Conservation (phyloP, 35 echinoderm and acorn worm genomes). For the Apostichopus parvimensis region DNA sequence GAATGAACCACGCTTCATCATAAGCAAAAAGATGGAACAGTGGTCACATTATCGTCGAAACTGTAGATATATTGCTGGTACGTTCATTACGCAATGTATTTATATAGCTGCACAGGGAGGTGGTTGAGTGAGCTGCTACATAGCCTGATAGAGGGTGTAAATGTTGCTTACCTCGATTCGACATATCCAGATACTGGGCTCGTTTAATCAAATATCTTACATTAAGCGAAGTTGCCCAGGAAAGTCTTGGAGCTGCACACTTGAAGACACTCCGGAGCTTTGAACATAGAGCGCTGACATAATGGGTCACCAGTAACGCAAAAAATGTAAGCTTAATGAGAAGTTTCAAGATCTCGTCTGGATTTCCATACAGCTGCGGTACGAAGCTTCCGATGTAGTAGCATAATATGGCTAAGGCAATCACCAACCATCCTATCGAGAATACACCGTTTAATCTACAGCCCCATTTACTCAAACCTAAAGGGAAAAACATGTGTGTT, state of each 20-base stretch:
- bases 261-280: neutral
- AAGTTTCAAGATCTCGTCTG: neutral
- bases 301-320: neutral
- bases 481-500: neutral
- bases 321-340: neutral
- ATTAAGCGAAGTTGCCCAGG: slow-evolving; percentile 15
- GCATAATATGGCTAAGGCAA: neutral
- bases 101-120: too few relatives aligned
- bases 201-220: neutral
- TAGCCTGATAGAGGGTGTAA: too few relatives aligned
- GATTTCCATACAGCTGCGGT: neutral
- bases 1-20: too few relatives aligned
- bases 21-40: too few relatives aligned
- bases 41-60: too few relatives aligned
- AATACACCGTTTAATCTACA: neutral
- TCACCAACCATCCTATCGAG: neutral
- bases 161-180: neutral
- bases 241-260: neutral
- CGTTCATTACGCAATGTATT: too few relatives aligned
- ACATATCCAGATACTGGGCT: neutral
- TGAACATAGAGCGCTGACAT: neutral
- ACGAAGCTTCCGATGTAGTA: neutral
- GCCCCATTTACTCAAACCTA: neutral
- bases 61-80: too few relatives aligned
- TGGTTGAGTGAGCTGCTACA: too few relatives aligned